A percentile compares a stretch with the other conserved stretches of the same genome.
Conservation (phyloP, 2,113 vertebrate species). For the Conger conger region DNA sequence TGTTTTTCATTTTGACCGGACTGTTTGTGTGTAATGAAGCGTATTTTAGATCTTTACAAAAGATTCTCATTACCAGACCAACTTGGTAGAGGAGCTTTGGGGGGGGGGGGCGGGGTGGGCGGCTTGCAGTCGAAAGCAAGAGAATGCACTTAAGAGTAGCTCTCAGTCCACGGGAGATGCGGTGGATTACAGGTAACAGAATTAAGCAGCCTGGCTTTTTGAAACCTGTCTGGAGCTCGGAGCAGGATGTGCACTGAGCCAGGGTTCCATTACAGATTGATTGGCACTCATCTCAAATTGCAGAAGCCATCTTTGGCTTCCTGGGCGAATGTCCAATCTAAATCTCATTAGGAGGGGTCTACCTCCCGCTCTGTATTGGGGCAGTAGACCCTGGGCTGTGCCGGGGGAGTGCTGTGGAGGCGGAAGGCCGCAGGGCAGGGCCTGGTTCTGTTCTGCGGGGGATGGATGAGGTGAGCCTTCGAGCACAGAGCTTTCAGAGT, state of each 20-base stretch:
- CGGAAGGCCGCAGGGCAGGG: too few relatives aligned
- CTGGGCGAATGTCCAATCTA: not conserved
- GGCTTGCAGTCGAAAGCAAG: too few relatives aligned
- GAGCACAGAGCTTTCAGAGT: too few relatives aligned
- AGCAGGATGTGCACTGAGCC: not conserved
- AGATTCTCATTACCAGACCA: too few relatives aligned
- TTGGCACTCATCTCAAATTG: not conserved
- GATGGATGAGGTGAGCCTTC: too few relatives aligned
- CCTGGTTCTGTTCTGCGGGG: too few relatives aligned
- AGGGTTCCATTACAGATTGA: not conserved
- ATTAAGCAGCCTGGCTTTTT: not conserved
- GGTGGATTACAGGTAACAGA: not conserved
- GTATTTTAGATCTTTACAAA: too few relatives aligned
- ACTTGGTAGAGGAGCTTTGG: too few relatives aligned
- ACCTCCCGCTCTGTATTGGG: not conserved
- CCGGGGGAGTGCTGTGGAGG: not conserved
- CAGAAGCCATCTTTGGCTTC: not conserved
- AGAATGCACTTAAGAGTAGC: too few relatives aligned
- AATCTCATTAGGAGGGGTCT: not conserved
- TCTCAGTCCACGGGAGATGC: not conserved
- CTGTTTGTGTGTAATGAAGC: too few relatives aligned
- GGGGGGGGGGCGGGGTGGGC: too few relatives aligned
- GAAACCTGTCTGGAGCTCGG: not conserved
- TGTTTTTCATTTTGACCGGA: too few relatives aligned
- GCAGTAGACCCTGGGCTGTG: not conserved